Evolutionary conservation across 2,113 vertebrate genomes (phyloP).

Genomic region (Ahaetulla prasina): DNA sequence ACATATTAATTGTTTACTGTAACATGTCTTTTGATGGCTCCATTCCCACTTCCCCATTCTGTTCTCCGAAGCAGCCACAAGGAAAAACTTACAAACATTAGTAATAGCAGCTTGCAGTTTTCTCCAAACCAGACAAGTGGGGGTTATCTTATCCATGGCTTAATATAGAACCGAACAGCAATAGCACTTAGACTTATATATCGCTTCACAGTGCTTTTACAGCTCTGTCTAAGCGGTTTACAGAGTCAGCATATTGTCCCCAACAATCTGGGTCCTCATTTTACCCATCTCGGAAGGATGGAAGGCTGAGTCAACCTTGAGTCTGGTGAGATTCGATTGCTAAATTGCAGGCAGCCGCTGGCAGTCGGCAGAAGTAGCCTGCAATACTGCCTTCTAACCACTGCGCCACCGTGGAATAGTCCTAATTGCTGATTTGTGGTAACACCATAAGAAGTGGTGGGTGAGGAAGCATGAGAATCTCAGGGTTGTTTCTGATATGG

Average conservation of each 20-base stretch:
- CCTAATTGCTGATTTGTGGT: not conserved
- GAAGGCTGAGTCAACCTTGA: too few relatives aligned
- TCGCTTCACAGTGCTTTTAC: too few relatives aligned
- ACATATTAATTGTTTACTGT: not conserved
- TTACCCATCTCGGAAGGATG: too few relatives aligned
- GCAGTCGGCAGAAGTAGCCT: too few relatives aligned
- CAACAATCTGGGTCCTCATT: too few relatives aligned
- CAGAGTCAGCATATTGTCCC: too few relatives aligned
- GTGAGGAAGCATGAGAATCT: not conserved
- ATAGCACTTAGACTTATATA: too few relatives aligned
- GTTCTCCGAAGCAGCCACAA: not conserved
- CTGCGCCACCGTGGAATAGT: not conserved
- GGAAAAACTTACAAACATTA: not conserved
- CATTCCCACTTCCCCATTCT: too few relatives aligned
- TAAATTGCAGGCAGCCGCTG: too few relatives aligned
- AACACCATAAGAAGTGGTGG: not conserved
- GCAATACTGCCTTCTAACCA: too few relatives aligned
- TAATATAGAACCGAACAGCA: not conserved
- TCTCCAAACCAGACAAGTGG: not conserved
- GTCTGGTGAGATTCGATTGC: too few relatives aligned
- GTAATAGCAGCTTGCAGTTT: not conserved
- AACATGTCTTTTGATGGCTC: not conserved
- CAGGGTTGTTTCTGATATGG: not conserved
- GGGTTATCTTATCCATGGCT: not conserved
- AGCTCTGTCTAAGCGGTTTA: too few relatives aligned